Base-by-base conservation (phyloP, 2,888 invertebrate genomes). In the Hemithea aestivaria region DNA sequence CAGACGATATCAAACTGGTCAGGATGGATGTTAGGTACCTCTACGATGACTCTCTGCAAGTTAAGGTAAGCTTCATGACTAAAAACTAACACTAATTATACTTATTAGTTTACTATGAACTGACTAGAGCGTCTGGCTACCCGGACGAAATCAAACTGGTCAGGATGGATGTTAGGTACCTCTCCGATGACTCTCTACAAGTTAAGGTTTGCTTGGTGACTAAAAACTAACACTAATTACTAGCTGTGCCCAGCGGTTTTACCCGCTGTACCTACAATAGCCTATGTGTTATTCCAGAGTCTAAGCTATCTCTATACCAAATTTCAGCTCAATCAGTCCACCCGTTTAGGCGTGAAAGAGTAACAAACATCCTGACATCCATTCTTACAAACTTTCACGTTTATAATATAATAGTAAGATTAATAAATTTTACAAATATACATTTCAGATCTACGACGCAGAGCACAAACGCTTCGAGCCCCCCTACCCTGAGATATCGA, bases 391-490 rank as follows among this genome's bases (percentile, higher is more conserved):
- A n/a, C n/a, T n/a, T n/a, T n/a, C n/a, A n/a, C n/a, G n/a, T n/a
- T n/a, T n/a, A n/a, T n/a, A n/a, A n/a, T n/a, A n/a, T n/a, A n/a
- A n/a, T n/a, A n/a, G n/a, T n/a, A 16, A 16, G 16, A 16, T 2
- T 16, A 16, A 2, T 16, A 16, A 5, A n/a, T n/a, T n/a, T 16
- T 5, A 16, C 16, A 2, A 16, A 5, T 16, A 4, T 5, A 16
- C 16, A 16, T 31, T 43, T 2, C 58, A 85, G 85, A 82, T 84
- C 36, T 71, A 71, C 22, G 84, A 85, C 30, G 73, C 78, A 0
- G 75, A 81, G 11, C 58, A 77, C 43, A 74, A 72, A 11, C 81
- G 94, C 34, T 94, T 89, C 60, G 93, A 94, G 62, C 91, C 93
- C 0, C 90, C 91, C 0, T 90, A 90, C 61, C 94, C 93, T 0